Conservation (phyloP, 2,113 vertebrate genomes). For the Triplophysa rosa region DNA sequence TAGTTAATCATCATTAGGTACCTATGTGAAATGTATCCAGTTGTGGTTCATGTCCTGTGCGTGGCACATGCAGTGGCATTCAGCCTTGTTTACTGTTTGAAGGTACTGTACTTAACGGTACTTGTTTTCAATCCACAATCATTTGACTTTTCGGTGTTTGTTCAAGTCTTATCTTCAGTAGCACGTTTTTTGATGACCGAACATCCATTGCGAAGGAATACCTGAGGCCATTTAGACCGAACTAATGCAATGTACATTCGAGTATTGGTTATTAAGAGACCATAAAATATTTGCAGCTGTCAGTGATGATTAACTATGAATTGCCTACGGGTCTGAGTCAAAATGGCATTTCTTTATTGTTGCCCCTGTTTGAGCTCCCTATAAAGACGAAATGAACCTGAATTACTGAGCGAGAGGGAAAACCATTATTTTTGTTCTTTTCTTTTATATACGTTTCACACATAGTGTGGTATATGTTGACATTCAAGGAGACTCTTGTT, state of each 20-base stretch:
- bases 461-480: constrained; percentile 82
- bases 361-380: constrained; percentile 79
- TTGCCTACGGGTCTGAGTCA: constrained; percentile 74
- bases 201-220: constrained; percentile 43
- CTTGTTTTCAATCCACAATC: constrained; percentile 72
- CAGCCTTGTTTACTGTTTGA: constrained; percentile 70
- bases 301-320: constrained; percentile 85
- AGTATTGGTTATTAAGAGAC: constrained; percentile 43
- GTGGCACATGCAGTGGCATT: constrained; percentile 79
- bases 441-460: constrained; percentile 59
- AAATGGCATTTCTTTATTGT: constrained; percentile 62
- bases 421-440: constrained; percentile 52
- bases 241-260: constrained; percentile 59
- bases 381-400: constrained; percentile 50
- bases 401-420: constrained; percentile 62
- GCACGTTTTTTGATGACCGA: constrained; percentile 42
- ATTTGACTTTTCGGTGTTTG: constrained; percentile 57
- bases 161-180: constrained; percentile 59
- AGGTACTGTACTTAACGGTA: constrained; percentile 70
- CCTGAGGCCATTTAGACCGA: constrained; percentile 45
- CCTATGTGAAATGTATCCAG: constrained; percentile 78
- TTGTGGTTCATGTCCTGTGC: constrained; percentile 76
- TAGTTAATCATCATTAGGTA: constrained; percentile 88
- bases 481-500: constrained; percentile 72
- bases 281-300: constrained; percentile 60